Evolutionary conservation across 2,113 vertebrate species (phyloP), one percentile per base, ranked within the genome.

Genomic region (Sitta europaea): DNA sequence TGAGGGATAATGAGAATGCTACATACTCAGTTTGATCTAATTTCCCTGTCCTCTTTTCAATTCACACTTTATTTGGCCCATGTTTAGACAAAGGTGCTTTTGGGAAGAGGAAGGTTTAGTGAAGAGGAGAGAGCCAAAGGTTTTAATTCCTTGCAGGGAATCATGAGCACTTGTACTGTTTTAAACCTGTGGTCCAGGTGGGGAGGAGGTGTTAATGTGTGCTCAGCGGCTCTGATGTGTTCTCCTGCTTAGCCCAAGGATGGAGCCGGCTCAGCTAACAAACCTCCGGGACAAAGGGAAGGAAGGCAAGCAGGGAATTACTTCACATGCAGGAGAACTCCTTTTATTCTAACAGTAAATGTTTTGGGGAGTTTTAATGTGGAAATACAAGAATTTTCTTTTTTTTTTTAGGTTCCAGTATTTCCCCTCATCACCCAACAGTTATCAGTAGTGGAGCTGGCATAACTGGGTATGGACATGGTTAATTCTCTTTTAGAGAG

Each of bases 21-120:
- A 15, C 75, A 27, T 90, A 73, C 70, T 35, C 92, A 33, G 79
- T 93, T 86, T 96, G 92, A 94, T 94, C 94, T 97, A 93, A 97
- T 94, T 96, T 97, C 90, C 88, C 77, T 19, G 78, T 88, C 96
- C 97, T 96, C 80, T 78, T 97, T 97, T 96, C 80, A 73, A 10
- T 87, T 80, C 88, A 84, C 73, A 54, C 47, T 79, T 92, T 91
- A 58, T 71, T 93, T 79, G 90, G 87, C 76, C 94, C 61, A 11
- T 76, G 83, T 74, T 96, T 74, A 95, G 76, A 89, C 76, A 93
- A 81, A 95, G 61, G 43, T 16, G 5, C 43, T 78, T 94, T 81
- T 66, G 58, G 86, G 71, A 90, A 90, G 63, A 67, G 62, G 47
- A 45, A 43, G 47, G 27, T 76, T 48, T 43, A 66, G 83, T 75